Evolutionary conservation across 2,113 vertebrate species (phyloP).

Genomic region (Gopherus flavomarginatus): DNA sequence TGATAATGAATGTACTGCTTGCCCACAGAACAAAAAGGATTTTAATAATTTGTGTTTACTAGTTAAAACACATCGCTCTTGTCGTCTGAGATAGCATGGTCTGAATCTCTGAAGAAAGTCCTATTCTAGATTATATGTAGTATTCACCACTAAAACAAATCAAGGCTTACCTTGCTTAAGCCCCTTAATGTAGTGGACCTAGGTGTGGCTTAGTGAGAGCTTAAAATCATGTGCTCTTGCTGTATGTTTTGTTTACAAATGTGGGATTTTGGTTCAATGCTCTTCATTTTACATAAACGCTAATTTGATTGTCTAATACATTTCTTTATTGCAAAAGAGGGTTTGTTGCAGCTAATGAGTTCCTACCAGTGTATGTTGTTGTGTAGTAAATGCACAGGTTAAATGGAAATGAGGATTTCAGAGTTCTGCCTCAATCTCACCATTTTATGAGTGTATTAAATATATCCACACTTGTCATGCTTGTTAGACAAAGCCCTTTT

Average conservation of each 20-base stretch:
- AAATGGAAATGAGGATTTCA: constrained; percentile 49
- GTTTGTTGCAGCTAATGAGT: constrained; percentile 55
- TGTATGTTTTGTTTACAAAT: neutral
- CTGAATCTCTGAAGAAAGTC: neutral
- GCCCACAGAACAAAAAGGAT: too few species aligned
- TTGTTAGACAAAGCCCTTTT: constrained; percentile 36
- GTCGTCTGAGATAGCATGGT: neutral
- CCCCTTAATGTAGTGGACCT: neutral
- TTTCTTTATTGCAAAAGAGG: constrained; percentile 41
- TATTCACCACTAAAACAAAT: neutral
- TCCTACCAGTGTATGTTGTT: constrained; percentile 66
- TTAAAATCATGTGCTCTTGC: neutral
- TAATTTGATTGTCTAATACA: constrained; percentile 46
- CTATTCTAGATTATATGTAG: neutral
- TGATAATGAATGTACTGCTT: too few species aligned
- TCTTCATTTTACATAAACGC: constrained; percentile 7
- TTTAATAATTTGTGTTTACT: too few species aligned
- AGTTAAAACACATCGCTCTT: too few species aligned
- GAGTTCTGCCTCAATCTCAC: constrained; percentile 51
- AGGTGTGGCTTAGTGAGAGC: neutral
- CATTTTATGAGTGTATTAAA: constrained; percentile 54
- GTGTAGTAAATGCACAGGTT: constrained; percentile 48
- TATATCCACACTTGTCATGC: constrained; percentile 51
- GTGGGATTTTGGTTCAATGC: neutral
- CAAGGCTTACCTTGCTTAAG: neutral